Percentiles rank a stretch among this genome's conserved stretches.
These are phyloP conservation scores for Chondrosia reniformis DNA, from an alignment of 37 sponge, comb jelly and placozoan genomes.

Conservation along the genomic window DNA sequence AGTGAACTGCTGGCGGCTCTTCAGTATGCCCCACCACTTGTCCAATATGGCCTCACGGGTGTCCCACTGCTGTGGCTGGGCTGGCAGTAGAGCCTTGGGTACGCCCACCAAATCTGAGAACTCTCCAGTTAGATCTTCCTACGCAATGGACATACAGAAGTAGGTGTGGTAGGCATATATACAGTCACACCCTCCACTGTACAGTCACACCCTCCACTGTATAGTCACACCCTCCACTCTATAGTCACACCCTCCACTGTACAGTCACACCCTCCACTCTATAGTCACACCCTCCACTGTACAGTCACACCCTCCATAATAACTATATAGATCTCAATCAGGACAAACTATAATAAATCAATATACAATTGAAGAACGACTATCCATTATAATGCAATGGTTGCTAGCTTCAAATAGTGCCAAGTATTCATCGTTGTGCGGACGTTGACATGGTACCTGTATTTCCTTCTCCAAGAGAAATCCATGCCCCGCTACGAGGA, in stretches of 20 bases:
- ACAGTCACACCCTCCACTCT: background rate
- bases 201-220: background rate
- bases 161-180: background rate
- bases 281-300: background rate
- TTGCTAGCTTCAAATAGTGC: no score
- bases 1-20: constrained; percentile 78
- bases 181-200: background rate
- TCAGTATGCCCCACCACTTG: constrained; percentile 62
- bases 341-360: no score
- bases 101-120: constrained; percentile 63
- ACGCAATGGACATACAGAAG: background rate
- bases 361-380: no score
- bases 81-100: constrained; percentile 88
- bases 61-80: constrained; percentile 27
- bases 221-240: background rate
- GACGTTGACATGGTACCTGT: no score
- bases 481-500: constrained; percentile 83
- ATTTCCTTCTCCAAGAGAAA: constrained; percentile 71
- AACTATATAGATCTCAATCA: no score
- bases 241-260: background rate
- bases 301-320: background rate
- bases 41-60: constrained; percentile 63
- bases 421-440: no score
- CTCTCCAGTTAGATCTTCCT: constrained; percentile 59
- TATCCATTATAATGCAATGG: no score